Evolutionary conservation across 2,797 vertebrate genomes (phyloP).

Genomic region (Semaprochilodus insignis): DNA sequence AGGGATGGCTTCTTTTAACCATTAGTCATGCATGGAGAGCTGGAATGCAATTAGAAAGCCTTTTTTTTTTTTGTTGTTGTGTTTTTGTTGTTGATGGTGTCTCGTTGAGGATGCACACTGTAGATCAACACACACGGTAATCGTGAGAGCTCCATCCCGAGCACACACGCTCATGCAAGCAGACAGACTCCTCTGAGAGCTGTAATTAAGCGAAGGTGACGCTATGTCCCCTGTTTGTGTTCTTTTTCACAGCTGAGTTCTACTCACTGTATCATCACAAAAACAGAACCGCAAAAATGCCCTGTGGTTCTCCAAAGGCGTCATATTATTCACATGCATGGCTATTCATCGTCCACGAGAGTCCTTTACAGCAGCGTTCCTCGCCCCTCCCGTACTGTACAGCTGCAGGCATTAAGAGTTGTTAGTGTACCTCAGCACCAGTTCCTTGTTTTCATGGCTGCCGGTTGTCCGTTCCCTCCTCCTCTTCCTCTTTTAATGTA

Average conservation of each 20-base stretch:
- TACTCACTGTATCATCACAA: background rate
- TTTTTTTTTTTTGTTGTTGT: background rate
- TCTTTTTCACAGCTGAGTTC: constrained; percentile 14
- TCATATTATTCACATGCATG: constrained; percentile 20
- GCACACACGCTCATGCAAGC: background rate
- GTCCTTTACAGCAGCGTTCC: background rate
- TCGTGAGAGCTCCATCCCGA: constrained; percentile 4
- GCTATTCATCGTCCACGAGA: constrained; percentile 8
- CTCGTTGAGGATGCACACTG: constrained; percentile 36
- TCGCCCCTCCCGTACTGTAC: background rate
- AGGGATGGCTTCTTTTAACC: constrained; percentile 52
- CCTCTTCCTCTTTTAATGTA: constrained; percentile 55
- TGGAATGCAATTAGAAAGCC: constrained; percentile 35
- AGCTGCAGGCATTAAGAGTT: constrained; percentile 1
- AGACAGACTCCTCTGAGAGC: constrained; percentile 29
- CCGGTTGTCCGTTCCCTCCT: constrained; percentile 23
- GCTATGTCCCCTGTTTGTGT: constrained; percentile 4
- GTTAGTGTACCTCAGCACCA: constrained; percentile 14
- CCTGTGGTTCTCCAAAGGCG: background rate
- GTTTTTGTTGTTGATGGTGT: constrained; percentile 16
- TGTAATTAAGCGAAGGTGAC: constrained; percentile 49
- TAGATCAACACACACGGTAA: constrained; percentile 35
- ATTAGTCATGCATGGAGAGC: constrained; percentile 54
- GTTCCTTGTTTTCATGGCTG: constrained; percentile 33
- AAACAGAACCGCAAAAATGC: background rate